Evolutionary conservation across 2,113 vertebrate species (phyloP), one percentile per base, ranked within the genome.

Genomic region (Tachysurus vachellii): DNA sequence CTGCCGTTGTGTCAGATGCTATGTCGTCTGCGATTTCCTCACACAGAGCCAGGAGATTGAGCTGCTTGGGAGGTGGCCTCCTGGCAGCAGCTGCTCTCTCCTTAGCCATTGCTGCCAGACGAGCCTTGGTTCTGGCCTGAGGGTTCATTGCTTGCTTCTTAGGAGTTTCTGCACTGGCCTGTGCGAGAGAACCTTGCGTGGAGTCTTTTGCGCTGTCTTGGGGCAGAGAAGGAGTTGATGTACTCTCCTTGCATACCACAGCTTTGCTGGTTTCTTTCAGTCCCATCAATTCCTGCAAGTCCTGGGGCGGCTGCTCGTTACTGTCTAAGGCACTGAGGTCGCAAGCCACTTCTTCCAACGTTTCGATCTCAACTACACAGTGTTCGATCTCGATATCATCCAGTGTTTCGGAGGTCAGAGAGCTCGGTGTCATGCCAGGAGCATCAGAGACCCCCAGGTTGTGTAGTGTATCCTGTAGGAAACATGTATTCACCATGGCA

Each of bases 1-100:
- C 80, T 2, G 82, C 90, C 0, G 91, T 88, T 1, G 91, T 92
- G 92, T 99, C 98, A 0, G 98, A 99, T 47, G 97, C 98, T 42
- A 99, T 99, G 93, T 99, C 98, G 83, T 98, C 98, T 75, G 98
- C 98, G 1, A 99, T 99, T 93, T 99, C 98, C 91, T 99, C 96
- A 94, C 98, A 99, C 16, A 99, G 93, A 47, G 98, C 98, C 82
- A 99, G 94, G 85, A 99, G 97, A 92, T 98, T 99, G 73, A 98
- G 94, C 88, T 97, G 96, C 91, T 97, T 96, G 89, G 88, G 96
- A 1, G 93, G 91, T 0, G 93, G 88, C 70, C 91, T 94, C 87
- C 93, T 95, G 0, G 94, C 83, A 0, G 93, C 95, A 0, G 95
- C 95, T 1, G 95, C 95, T 80, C 92, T 95, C 76, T 96, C 92